These are phyloP conservation scores for Hafferia zeledoni DNA, from an alignment of 2,797 vertebrate species.

Conservation along the genomic window DNA sequence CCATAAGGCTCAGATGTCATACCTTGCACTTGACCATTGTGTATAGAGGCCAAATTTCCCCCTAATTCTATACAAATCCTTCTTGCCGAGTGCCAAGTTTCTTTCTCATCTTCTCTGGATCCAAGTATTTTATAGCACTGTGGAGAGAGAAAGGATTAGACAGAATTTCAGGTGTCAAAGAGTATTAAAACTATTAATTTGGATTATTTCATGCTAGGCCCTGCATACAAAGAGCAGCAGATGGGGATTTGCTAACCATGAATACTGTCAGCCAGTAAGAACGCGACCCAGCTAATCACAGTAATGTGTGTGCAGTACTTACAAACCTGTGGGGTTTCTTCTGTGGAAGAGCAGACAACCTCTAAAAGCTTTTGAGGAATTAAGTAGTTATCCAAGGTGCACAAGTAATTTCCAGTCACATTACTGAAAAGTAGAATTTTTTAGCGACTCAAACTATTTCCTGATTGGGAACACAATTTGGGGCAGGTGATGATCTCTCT, in stretches of 20 bases:
- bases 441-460: not conserved
- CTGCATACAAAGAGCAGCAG: not conserved
- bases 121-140: constrained; percentile 89
- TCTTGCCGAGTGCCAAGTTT: constrained; percentile 83
- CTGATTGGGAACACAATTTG: not conserved
- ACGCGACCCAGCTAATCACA: not conserved
- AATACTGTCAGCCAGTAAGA: not conserved
- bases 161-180: not conserved
- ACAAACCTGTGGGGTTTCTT: not conserved
- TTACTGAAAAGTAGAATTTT: not conserved
- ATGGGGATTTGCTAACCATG: not conserved
- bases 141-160: not conserved
- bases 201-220: not conserved
- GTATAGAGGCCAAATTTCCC: constrained; percentile 88
- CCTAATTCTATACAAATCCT: constrained; percentile 76
- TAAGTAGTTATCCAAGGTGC: not conserved
- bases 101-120: constrained; percentile 63
- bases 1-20: not conserved
- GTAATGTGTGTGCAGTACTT: rapidly evolving
- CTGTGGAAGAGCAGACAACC: not conserved
- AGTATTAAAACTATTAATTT: not conserved
- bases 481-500: not conserved
- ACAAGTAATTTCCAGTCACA: rapidly evolving
- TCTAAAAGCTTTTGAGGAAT: not conserved
- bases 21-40: constrained; percentile 85